Evolutionary conservation across 2,113 vertebrate species (phyloP).

Genomic region (Gopherus evgoodei): DNA sequence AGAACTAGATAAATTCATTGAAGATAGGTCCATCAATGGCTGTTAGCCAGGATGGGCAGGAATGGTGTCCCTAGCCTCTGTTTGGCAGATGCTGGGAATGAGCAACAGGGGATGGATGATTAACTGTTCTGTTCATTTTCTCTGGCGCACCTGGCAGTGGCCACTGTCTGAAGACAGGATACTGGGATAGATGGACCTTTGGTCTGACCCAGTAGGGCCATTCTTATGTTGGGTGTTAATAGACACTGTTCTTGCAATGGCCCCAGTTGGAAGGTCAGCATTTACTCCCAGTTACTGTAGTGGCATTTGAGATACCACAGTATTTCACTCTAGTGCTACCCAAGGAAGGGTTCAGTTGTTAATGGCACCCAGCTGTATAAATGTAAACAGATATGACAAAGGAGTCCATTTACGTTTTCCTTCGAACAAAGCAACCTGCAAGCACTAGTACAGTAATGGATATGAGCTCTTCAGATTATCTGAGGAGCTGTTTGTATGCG

Average conservation of each 20-base stretch:
- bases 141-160: too few relatives aligned
- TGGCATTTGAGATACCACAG: background rate
- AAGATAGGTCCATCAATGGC: too few relatives aligned
- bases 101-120: too few relatives aligned
- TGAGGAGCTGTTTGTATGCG: background rate
- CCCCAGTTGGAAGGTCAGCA: background rate
- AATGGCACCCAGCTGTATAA: background rate
- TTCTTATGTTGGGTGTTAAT: background rate
- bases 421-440: background rate
- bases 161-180: too few relatives aligned
- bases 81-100: too few relatives aligned
- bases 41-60: too few relatives aligned
- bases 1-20: too few relatives aligned
- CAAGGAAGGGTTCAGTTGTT: background rate
- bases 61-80: too few relatives aligned
- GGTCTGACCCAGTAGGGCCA: too few relatives aligned
- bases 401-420: background rate
- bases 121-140: too few relatives aligned
- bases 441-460: background rate
- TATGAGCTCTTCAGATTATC: background rate
- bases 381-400: background rate
- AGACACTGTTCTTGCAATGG: background rate
- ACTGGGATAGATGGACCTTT: too few relatives aligned
- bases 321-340: background rate
- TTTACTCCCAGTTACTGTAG: background rate